These are phyloP conservation scores for Colletes collaris DNA, from an alignment of 2,888 invertebrate species.

Conservation along the genomic window DNA sequence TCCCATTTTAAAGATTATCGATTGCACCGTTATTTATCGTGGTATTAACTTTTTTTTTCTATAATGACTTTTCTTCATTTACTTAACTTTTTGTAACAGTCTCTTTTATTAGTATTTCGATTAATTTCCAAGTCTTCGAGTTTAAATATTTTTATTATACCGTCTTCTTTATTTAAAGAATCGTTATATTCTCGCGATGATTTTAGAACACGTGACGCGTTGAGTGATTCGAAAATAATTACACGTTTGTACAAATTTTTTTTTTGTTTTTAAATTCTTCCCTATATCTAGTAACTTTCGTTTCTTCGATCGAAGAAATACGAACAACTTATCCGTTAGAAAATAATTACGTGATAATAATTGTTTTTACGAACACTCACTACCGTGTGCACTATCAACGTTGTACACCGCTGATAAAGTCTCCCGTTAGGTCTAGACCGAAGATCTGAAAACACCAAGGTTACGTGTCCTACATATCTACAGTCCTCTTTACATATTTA, in stretches of 20 bases:
- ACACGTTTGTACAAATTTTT: no score
- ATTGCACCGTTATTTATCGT: slow-evolving; percentile 5
- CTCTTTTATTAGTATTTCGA: no score
- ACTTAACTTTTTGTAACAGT: no score
- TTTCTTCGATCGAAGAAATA: neutral
- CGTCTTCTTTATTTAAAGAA: no score
- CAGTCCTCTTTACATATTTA: slow-evolving; percentile 43
- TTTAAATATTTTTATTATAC: no score
- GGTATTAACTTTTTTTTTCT: slow-evolving; percentile 6
- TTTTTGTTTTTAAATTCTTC: no score
- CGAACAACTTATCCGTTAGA: neutral
- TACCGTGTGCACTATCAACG: slow-evolving; percentile 2
- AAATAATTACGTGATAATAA: slow-evolving; percentile 3
- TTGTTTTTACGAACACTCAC: neutral
- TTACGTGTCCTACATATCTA: slow-evolving; percentile 26
- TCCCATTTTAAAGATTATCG: slow-evolving; percentile 1
- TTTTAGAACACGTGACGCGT: no score
- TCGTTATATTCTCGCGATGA: no score
- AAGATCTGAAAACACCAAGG: slow-evolving; percentile 14
- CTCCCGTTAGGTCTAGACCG: neutral
- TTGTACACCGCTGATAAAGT: slow-evolving; percentile 15
- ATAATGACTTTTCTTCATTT: neutral
- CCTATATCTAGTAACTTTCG: no score
- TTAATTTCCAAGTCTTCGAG: no score
- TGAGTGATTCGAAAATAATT: no score